Base-by-base conservation (phyloP, 2,888 invertebrate genomes). In the Leucoma salicis region DNA sequence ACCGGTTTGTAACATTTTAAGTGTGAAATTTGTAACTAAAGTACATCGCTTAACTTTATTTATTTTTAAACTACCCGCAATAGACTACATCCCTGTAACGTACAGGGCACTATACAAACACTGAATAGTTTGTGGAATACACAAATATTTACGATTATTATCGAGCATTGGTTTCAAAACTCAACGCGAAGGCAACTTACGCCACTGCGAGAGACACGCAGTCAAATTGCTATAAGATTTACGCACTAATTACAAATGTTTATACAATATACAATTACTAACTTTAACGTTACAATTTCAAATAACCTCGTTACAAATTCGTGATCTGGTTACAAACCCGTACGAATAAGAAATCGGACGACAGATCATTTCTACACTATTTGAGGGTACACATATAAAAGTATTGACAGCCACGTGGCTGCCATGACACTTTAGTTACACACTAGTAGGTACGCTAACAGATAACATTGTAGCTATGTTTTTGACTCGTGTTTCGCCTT, bases 401-500 rank as follows among this genome's bases (percentile, higher is more conserved):
- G 31, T 37, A 43, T 49, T 53, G 42, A 50, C 39, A 39, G 60
- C 63, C 66, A 63, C 63, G 57, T 55, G 52, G 61, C 67, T 63
- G 61, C 61, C 61, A 53, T 47, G 48, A 61, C 53, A 51, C 49
- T 40, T 47, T 44, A 40, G 56, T 55, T 60, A 59, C 46, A 57
- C 59, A n/a, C 84, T 82, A 78, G n/a, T 73, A 61, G 58, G 53
- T 60, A 78, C 68, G 71, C 81, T 81, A 82, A 82, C 74, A 70
- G 74, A 74, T 80, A 79, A 75, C 14, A 31, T 31, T 31, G 15
- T 13, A 35, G 16, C 39, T 12, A 25, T 39, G 16, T 16, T 34
- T 29, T 24, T 67, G 68, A 69, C 59, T 11, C 11, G 33, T 27
- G 24, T 34, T 28, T 39, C 27, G 69, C 61, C 60, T 68, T 66